These are phyloP conservation scores for Melospiza georgiana DNA, from an alignment of 2,113 vertebrate species.

Conservation along the genomic window DNA sequence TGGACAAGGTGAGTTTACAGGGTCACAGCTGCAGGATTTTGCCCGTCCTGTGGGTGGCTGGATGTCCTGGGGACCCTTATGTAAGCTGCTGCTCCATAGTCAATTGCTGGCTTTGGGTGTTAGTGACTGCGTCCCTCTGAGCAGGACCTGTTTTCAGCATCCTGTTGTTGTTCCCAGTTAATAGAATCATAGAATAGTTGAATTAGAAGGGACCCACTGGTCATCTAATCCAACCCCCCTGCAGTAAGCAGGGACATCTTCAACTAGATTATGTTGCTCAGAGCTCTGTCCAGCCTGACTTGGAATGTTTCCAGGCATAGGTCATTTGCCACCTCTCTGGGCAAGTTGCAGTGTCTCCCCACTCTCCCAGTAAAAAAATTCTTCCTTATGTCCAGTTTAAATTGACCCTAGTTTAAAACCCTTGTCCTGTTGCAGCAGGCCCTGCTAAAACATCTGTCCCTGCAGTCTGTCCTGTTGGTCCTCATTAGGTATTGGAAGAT, in stretches of 20 bases:
- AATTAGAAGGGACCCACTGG: background rate
- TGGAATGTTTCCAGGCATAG: background rate
- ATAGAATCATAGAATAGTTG: background rate
- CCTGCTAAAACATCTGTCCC: background rate
- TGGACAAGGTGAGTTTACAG: background rate
- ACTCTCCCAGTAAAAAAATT: background rate
- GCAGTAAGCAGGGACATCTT: background rate
- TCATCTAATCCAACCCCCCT: background rate
- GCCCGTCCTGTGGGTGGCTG: fast-evolving
- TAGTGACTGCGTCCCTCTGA: background rate
- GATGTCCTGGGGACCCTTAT: background rate
- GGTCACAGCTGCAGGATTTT: background rate
- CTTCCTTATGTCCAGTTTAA: background rate
- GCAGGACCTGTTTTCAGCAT: background rate
- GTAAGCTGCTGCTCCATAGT: background rate
- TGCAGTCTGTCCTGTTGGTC: background rate
- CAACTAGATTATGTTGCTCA: background rate
- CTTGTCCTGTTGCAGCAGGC: background rate
- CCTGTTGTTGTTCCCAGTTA: background rate
- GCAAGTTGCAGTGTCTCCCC: background rate
- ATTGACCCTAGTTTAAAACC: background rate
- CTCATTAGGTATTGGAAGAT: background rate
- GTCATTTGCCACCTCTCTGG: background rate
- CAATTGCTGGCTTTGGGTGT: background rate
- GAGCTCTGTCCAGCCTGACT: background rate